These are phyloP conservation scores for Uria aalge DNA, from an alignment of 2,113 vertebrate genomes.

Conservation along the genomic window DNA sequence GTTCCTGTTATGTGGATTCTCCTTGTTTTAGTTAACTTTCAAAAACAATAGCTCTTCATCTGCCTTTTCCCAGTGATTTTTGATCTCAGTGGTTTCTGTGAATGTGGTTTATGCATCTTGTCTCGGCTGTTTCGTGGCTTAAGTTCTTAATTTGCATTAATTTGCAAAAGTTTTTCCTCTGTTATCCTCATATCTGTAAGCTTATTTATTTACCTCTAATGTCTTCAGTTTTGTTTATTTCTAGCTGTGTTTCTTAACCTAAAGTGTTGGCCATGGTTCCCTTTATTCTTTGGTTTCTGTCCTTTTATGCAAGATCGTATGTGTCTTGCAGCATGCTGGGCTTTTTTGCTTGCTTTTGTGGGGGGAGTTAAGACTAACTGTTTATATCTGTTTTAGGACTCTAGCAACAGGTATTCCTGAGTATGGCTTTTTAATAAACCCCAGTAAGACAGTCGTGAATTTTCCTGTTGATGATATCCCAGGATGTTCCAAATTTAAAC, in stretches of 20 bases:
- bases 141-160: not conserved
- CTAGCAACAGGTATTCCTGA: slow-evolving; percentile 83
- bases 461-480: slow-evolving; percentile 72
- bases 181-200: not conserved
- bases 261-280: not conserved
- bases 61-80: not conserved
- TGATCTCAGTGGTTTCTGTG: not conserved
- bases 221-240: not conserved
- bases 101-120: not conserved
- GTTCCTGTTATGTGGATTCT: not conserved
- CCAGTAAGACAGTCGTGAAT: slow-evolving; percentile 87
- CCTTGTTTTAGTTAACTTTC: not conserved
- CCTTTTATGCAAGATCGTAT: not conserved
- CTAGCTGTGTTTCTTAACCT: not conserved
- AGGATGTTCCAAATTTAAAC: slow-evolving; percentile 23
- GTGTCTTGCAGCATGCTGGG: not conserved
- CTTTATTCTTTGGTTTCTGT: not conserved
- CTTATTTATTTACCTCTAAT: not conserved
- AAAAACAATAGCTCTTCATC: not conserved
- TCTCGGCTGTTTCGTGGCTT: not conserved
- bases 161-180: not conserved
- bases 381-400: slow-evolving; percentile 67
- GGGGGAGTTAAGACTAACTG: not conserved
- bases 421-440: slow-evolving; percentile 87
- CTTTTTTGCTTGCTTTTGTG: not conserved